Base-by-base conservation (phyloP, 2,113 vertebrate species). In the Channa maculata region DNA sequence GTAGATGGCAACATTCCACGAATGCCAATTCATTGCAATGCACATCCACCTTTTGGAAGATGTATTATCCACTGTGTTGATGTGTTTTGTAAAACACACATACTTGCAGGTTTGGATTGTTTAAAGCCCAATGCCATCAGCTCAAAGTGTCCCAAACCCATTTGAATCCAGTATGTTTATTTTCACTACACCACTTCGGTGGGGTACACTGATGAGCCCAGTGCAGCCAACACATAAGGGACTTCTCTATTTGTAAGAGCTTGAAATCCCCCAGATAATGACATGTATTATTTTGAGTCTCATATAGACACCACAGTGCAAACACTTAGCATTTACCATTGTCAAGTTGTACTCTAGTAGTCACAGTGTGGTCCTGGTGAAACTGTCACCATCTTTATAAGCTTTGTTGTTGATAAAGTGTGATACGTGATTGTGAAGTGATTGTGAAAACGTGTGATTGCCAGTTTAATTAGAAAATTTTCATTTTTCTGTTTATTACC, bases 11-110 rank as follows among this genome's bases (percentile, higher is more conserved):
- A 44, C 15, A 33, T 15, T 14, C 63, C n/a, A 70, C n/a, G 49
- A 53, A 48, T 62, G 6, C 24, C 39, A 76, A 14, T 58, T 38
- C 50, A 45, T 62, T 67, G 13, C 55, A n/a, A 58, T 62, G 15
- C 37, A 75, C 62, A 76, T 34, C 37, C 24, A 5, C 3, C 55
- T 71, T 63, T 60, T 9, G 50, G 52, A 48, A 61, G 49, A 10
- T 58, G 43, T 65, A 38, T 72, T 34, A 8, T 38, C 2, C 15
- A 10, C 9, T 12, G 24, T 39, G 37, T 3, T 64, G 50, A 71
- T 61, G 52, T 50, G n/a, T 58, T 70, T 12, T 53, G 0, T 55
- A 2, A 61, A 70, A 61, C 8, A 6, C 33, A 57, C 9, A 9
- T 39, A 11, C 15, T n/a, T 2, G 5, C 36, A 0, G 44, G 5